Conservation (phyloP, 53 echinoderm and acorn worm genomes). For the Stichopus horrens region DNA sequence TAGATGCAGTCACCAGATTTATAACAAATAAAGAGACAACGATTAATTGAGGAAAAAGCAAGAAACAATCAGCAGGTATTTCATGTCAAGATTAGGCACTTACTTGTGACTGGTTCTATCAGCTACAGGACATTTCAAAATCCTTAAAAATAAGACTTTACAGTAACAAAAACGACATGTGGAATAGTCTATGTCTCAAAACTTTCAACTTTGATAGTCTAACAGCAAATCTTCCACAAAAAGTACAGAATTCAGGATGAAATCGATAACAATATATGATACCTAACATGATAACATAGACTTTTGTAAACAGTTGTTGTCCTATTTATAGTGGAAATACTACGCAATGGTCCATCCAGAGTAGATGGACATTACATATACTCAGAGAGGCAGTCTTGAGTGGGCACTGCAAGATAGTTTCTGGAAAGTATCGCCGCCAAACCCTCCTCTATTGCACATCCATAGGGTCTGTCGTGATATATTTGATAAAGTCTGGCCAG, state of each 20-base stretch:
- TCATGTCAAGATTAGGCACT: no score
- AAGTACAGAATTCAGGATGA: not conserved
- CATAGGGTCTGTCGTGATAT: constrained; percentile 35
- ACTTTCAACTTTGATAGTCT: not conserved
- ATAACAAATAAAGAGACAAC: no score
- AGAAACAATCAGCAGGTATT: no score
- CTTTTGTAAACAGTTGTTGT: not conserved
- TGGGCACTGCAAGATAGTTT: constrained; percentile 42
- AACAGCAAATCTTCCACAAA: not conserved
- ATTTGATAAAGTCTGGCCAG: constrained; percentile 30
- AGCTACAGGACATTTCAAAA: no score
- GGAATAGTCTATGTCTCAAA: no score
- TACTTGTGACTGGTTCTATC: no score
- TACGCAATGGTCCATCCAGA: not conserved
- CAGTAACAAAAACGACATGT: no score
- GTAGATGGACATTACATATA: not conserved
- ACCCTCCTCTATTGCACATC: constrained; percentile 20
- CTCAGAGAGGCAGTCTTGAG: constrained; percentile 30
- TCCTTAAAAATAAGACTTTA: no score
- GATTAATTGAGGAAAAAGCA: no score
- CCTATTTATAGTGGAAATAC: not conserved
- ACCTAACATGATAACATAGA: not conserved
- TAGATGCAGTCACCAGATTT: no score
- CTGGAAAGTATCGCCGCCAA: constrained; percentile 36
- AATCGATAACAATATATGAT: not conserved